These are phyloP conservation scores for Stenchaetothrips biformis DNA, from an alignment of 2,888 invertebrate genomes.

Conservation along the genomic window DNA sequence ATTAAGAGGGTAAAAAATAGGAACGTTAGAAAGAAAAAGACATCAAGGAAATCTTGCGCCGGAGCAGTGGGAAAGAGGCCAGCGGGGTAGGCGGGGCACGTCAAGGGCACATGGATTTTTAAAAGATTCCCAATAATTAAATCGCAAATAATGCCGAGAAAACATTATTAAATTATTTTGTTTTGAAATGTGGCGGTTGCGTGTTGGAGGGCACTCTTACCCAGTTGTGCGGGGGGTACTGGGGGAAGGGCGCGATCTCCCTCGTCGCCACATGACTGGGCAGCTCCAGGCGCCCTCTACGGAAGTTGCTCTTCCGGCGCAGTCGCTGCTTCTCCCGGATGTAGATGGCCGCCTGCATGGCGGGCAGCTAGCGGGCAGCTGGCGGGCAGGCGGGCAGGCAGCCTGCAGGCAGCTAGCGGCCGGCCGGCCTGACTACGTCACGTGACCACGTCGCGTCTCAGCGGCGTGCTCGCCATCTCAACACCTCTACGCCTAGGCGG, in stretches of 20 bases:
- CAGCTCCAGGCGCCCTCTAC: slow-evolving; percentile 55
- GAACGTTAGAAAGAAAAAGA: neutral
- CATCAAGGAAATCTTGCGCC: neutral
- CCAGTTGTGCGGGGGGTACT: slow-evolving; percentile 77
- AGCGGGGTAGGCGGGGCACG: neutral
- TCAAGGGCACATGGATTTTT: neutral
- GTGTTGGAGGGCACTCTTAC: slow-evolving; percentile 42
- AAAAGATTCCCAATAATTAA: neutral
- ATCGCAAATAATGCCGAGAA: slow-evolving; percentile 1
- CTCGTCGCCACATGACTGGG: slow-evolving; percentile 84
- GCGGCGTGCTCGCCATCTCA: neutral
- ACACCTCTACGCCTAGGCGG: neutral
- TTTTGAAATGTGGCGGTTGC: slow-evolving; percentile 22
- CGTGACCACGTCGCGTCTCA: neutral
- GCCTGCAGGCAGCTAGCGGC: neutral
- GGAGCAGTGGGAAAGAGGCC: neutral
- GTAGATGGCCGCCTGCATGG: slow-evolving; percentile 91
- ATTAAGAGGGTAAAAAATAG: neutral
- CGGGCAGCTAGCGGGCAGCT: slow-evolving; percentile 50
- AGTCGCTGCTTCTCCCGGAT: slow-evolving; percentile 86
- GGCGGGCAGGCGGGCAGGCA: slow-evolving; percentile 47
- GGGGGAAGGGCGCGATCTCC: slow-evolving; percentile 80
- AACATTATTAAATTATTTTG: neutral
- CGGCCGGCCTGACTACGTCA: neutral
- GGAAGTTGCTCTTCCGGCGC: slow-evolving; percentile 74